Base-by-base conservation (phyloP, 2,888 invertebrate genomes). In the Ectemnius continuus region DNA sequence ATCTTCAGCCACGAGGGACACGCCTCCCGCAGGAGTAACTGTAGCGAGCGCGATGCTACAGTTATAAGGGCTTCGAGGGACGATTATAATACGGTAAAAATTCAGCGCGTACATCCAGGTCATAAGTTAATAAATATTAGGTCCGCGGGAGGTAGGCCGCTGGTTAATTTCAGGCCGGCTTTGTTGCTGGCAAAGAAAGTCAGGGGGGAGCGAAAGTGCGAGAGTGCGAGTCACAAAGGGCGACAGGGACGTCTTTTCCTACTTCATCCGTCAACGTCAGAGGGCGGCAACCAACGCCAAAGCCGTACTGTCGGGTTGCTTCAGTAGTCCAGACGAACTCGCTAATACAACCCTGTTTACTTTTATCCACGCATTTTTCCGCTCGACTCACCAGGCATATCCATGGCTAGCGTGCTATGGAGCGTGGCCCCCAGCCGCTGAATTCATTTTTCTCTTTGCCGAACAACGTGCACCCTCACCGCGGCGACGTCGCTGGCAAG, bases 201-300 rank as follows among this genome's bases (percentile, higher is more conserved):
- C 8, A 11, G 47, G 14, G 16, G 26, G 26, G 16, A 3, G 16
- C 18, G 0, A 14, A 28, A 47, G 66, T 60, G 67, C 62, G 63
- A 64, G 61, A 63, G 76, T 67, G 78, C 65, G 78, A 73, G 61
- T 60, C 56, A 69, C 73, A 70, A 75, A 67, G 74, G 72, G 70
- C 64, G 73, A 71, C 63, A 71, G 72, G 67, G 82, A 85, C 86
- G 84, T 78, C 84, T 87, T 85, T 87, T 85, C 84, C 84, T 75
- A 85, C 84, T 86, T 82, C 88, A 89, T 90, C 82, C 86, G 88
- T 89, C 89, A 89, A 85, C 79, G 89, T 89, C 89, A 87, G 68
- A 79, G 62, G 58, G 47, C 47, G 67, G 28, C 70, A 67, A 63
- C 28, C 56, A 45, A 52, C 58, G 66, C 57, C 58, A 76, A 82